These are phyloP conservation scores for Palaemon carinicauda DNA, from an alignment of 1,140 invertebrate genomes.

Conservation along the genomic window DNA sequence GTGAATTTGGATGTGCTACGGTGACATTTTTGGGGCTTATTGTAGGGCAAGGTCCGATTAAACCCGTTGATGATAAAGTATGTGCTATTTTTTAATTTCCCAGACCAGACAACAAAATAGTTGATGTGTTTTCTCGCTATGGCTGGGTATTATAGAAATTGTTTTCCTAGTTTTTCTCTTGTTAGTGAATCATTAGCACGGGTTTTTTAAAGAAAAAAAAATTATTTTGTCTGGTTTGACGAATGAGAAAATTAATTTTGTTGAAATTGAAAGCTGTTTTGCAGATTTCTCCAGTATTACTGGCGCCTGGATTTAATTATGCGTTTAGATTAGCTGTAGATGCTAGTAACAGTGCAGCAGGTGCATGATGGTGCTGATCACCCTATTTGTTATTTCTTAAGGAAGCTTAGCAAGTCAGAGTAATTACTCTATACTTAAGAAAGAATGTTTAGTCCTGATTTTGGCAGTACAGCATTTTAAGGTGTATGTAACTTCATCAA, in stretches of 20 bases:
- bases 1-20: background rate
- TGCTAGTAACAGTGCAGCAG: slow-evolving; percentile 3
- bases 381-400: background rate
- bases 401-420: background rate
- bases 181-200: background rate
- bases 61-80: background rate
- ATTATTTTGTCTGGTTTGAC: background rate
- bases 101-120: background rate
- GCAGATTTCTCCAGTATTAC: background rate
- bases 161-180: background rate
- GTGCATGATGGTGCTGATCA: background rate
- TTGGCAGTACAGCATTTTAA: background rate
- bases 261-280: background rate
- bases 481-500: slow-evolving; percentile 4
- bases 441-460: background rate
- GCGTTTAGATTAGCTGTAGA: slow-evolving; percentile 11
- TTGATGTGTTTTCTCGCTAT: background rate
- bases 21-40: background rate
- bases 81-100: background rate
- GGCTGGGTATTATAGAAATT: slow-evolving; percentile 1
- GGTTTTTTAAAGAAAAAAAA: background rate
- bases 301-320: background rate
- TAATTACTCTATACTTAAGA: background rate
- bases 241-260: background rate
- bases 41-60: background rate